Conservation (phyloP, 2,888 invertebrate species). For the Philhelius pedissequus region DNA sequence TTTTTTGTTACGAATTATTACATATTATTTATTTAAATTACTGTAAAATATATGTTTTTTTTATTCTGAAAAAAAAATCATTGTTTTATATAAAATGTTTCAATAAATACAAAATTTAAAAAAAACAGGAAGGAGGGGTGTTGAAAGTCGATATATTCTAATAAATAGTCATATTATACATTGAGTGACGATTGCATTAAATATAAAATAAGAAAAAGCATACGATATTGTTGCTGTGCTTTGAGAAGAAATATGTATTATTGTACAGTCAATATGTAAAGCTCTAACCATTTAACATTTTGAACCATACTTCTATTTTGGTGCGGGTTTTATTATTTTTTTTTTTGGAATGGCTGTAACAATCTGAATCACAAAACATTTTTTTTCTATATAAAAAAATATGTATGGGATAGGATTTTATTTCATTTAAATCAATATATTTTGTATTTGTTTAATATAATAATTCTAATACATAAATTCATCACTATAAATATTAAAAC, state of each 20-base stretch:
- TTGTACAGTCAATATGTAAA: slow-evolving; percentile 42
- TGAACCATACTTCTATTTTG: slow-evolving; percentile 20
- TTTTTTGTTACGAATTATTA: background rate
- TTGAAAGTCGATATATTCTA: slow-evolving; percentile 56
- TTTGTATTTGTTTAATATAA: background rate
- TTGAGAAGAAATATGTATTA: background rate
- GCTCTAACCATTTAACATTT: slow-evolving; percentile 25
- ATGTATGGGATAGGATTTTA: slow-evolving; percentile 36
- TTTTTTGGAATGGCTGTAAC: slow-evolving; percentile 46
- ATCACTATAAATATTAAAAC: background rate
- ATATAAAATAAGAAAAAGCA: background rate
- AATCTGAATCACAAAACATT: slow-evolving; percentile 34
- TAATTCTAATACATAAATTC: slow-evolving; percentile 11
- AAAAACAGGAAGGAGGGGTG: slow-evolving; percentile 66
- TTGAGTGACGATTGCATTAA: slow-evolving; percentile 1
- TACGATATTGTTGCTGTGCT: background rate
- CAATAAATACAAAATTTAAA: slow-evolving; percentile 23
- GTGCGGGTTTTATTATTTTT: slow-evolving; percentile 41
- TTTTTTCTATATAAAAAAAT: background rate
- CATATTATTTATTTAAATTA: slow-evolving; percentile 10
- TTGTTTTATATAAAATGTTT: background rate
- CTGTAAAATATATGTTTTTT: background rate
- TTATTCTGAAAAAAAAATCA: background rate
- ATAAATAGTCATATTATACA: background rate
- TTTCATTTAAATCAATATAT: slow-evolving; percentile 15